Conservation (phyloP, 2,797 vertebrate genomes). For the Netta rufina region DNA sequence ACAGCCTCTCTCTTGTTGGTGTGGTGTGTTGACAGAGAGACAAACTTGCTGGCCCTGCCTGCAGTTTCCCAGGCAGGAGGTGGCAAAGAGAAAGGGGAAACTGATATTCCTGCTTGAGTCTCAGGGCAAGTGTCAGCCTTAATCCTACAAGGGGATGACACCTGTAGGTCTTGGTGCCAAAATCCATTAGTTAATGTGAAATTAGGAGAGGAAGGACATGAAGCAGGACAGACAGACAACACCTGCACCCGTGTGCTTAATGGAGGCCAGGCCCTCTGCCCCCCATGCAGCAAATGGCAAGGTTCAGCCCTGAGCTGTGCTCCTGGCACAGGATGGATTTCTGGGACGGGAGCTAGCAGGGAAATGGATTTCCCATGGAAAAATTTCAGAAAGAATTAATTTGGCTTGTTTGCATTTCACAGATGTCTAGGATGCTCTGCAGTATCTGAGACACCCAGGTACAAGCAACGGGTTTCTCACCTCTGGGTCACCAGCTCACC, state of each 20-base stretch:
- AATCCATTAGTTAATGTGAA: neutral
- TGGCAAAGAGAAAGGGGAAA: conserved; percentile 4
- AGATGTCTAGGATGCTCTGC: neutral
- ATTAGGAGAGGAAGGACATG: neutral
- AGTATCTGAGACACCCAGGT: neutral
- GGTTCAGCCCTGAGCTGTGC: neutral
- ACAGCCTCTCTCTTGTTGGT: neutral
- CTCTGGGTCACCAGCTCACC: neutral
- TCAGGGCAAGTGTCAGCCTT: conserved; percentile 8
- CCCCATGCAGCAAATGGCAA: neutral
- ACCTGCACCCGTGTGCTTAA: neutral
- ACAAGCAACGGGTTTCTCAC: neutral
- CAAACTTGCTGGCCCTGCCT: neutral
- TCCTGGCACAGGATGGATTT: fast-evolving
- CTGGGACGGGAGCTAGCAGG: neutral
- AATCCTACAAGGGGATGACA: neutral
- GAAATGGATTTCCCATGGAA: neutral
- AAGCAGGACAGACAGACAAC: neutral
- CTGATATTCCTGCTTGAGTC: neutral
- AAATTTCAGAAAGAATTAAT: neutral
- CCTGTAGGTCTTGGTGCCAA: neutral
- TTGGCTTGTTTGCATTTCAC: neutral
- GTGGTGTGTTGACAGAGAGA: neutral
- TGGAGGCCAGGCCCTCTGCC: neutral
- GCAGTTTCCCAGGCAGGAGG: neutral